Evolutionary conservation across 2,797 vertebrate species (phyloP).

Genomic region (Rhinophrynus dorsalis): DNA sequence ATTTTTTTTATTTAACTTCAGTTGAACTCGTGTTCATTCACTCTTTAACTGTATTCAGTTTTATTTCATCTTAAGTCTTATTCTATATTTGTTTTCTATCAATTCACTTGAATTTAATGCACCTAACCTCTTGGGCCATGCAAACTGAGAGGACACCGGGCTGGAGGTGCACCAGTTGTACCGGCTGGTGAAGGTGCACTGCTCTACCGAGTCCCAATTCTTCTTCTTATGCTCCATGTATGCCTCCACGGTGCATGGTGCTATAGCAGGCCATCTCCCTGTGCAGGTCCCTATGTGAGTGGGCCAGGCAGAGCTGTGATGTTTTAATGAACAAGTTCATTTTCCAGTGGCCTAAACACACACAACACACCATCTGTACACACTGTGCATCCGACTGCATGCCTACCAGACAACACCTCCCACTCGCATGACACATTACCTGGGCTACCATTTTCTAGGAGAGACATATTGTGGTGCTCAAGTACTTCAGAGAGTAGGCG

Average conservation of each 20-base stretch:
- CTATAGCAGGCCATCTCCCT: slow-evolving; percentile 85
- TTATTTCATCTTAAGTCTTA: too few relatives aligned
- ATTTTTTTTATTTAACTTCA: too few relatives aligned
- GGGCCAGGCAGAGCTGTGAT: slow-evolving; percentile 82
- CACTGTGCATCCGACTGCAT: slow-evolving; percentile 73
- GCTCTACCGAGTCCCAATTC: slow-evolving; percentile 79
- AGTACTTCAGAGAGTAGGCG: slow-evolving; percentile 95
- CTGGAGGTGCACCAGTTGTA: slow-evolving; percentile 89
- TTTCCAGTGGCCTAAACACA: slow-evolving; percentile 86
- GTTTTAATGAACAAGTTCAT: slow-evolving; percentile 86
- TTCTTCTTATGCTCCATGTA: slow-evolving; percentile 95
- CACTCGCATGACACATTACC: slow-evolving; percentile 88
- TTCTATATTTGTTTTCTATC: too few relatives aligned
- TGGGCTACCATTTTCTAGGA: slow-evolving; percentile 92
- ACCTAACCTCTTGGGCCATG: slow-evolving; percentile 86
- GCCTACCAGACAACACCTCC: slow-evolving; percentile 76
- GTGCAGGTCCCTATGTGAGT: slow-evolving; percentile 82
- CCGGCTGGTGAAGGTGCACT: slow-evolving; percentile 83
- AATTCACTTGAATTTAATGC: too few relatives aligned
- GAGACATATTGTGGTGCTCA: slow-evolving; percentile 93
- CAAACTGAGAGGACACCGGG: slow-evolving; percentile 84
- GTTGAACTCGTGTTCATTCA: too few relatives aligned
- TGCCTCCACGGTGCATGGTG: slow-evolving; percentile 87
- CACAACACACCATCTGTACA: slow-evolving; percentile 73
- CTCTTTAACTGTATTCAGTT: too few relatives aligned